These are phyloP conservation scores for Drosophila atroscutellata DNA, from an alignment of 2,888 invertebrate genomes.

Conservation along the genomic window DNA sequence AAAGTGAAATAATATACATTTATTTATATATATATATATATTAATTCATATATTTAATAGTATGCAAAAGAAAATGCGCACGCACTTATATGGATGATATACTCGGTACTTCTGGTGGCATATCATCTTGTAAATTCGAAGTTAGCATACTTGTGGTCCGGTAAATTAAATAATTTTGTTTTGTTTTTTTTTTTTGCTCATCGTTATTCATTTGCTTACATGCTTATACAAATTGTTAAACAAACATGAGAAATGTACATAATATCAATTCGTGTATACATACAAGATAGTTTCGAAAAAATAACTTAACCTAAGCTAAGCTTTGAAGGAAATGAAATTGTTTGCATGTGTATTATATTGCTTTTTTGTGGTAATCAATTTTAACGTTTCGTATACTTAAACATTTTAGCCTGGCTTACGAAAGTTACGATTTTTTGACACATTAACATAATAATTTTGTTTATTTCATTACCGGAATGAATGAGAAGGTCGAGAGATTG, in stretches of 20 bases:
- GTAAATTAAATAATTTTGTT: constrained; percentile 61
- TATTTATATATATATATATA: constrained; percentile 26
- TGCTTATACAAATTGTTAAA: constrained; percentile 39
- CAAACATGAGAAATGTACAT: constrained; percentile 59
- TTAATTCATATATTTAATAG: constrained; percentile 45
- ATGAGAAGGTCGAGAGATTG: constrained; percentile 50
- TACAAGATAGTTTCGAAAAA: constrained; percentile 58
- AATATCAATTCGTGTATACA: constrained; percentile 66
- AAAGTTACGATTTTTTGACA: constrained; percentile 41
- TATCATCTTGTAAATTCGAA: constrained; percentile 71
- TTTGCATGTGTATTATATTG: constrained; percentile 29
- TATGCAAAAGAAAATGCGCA: constrained; percentile 61
- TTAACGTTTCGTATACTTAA: constrained; percentile 68
- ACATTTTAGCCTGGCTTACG: constrained; percentile 66
- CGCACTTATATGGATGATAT: constrained; percentile 46
- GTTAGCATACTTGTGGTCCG: constrained; percentile 71
- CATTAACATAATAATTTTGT: constrained; percentile 41
- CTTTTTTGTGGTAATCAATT: constrained; percentile 24
- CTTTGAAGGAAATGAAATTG: constrained; percentile 70
- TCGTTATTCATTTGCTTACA: constrained; percentile 29
- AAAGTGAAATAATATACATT: constrained; percentile 45
- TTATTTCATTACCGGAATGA: constrained; percentile 79
- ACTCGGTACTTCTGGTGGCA: constrained; percentile 15
- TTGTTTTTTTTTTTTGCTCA: constrained; percentile 31
- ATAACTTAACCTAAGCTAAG: constrained; percentile 69